Evolutionary conservation across 2,113 vertebrate species (phyloP).

Genomic region (Hyla sarda): DNA sequence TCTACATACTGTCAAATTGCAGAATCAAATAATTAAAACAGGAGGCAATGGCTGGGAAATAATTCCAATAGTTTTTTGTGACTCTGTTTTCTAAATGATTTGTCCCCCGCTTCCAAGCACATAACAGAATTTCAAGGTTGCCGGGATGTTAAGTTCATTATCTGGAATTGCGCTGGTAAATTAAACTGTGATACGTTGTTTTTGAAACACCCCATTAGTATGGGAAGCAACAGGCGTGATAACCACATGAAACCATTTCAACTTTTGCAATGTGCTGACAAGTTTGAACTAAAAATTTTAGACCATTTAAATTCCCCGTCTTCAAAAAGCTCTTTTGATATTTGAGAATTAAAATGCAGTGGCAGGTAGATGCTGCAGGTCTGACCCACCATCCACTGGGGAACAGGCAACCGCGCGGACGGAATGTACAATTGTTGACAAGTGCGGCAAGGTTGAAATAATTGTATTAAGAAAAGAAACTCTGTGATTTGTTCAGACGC

Average conservation of each 20-base stretch:
- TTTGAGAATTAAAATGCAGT: conserved; percentile 8
- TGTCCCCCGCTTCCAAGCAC: background rate
- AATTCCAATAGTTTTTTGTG: conserved; percentile 27
- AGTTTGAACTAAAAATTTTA: conserved; percentile 35
- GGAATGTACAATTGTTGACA: conserved; percentile 4
- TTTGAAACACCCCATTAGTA: conserved; percentile 53
- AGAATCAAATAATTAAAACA: conserved; percentile 17
- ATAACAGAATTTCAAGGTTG: conserved; percentile 53
- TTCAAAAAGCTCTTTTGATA: conserved; percentile 31
- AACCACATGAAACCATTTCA: conserved; percentile 38
- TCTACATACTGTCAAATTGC: background rate
- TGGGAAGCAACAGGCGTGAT: conserved; percentile 49
- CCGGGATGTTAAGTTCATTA: conserved; percentile 38
- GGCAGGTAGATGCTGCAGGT: conserved; percentile 26
- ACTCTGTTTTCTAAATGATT: conserved; percentile 39
- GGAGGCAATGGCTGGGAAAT: conserved; percentile 43
- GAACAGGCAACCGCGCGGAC: background rate
- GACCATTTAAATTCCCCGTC: background rate
- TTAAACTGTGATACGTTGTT: conserved; percentile 26
- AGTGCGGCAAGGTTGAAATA: background rate
- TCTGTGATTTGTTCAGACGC: conserved; percentile 17
- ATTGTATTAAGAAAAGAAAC: background rate
- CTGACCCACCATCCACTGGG: background rate
- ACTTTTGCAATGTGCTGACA: conserved; percentile 23
- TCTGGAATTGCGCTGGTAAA: conserved; percentile 26